Base-by-base conservation (phyloP, 2,797 vertebrate genomes). In the Sebastes matsubarae region DNA sequence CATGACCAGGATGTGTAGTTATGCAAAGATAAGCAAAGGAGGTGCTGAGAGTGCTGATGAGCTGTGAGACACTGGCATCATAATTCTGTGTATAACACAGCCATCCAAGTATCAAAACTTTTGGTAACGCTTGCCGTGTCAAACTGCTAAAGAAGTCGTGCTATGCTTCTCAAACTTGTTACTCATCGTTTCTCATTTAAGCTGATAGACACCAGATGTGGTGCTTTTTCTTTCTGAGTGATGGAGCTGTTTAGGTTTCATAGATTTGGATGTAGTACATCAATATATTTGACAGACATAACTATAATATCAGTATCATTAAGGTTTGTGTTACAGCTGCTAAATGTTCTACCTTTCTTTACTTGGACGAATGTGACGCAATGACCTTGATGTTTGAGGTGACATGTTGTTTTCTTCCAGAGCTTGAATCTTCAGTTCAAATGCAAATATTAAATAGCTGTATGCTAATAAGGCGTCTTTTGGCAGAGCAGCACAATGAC, bases 1-100 rank as follows among this genome's bases (percentile, higher is more conserved):
- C 90, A 90, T 93, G 92, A 93, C 94, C 93, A 92, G 93, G 91
- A 92, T 94, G 92, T 89, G 90, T 93, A 93, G 92, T 93, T 94
- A 92, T 92, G 92, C 91, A 92, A 91, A 93, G 90, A 93, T 88
- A 92, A 93, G 88, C 92, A 92, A 89, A 92, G 91, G 87, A 92
- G 90, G 87, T 88, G 90, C 91, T n/a, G 72, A 67, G 92, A 90
- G 92, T 87, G 85, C 91, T 92, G 92, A 94, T 93, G 92, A 92
- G 93, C 87, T 86, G 36, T 75, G 86, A 90, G 88, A 86, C 86
- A n/a, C 81, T 59, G 69, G 83, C 89, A 88, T 90, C 89, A 81
- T 88, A 75, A 87, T 88, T 84, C 83, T 72, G 81, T 50, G 69
- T 66, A 81, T 58, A 87, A 88, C 83, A 80, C 81, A 86, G 46